A percentile compares a stretch with the other conserved stretches of the same genome.
Evolutionary conservation across 2,888 invertebrate genomes (phyloP).

Genomic region (Andricus curvator): DNA sequence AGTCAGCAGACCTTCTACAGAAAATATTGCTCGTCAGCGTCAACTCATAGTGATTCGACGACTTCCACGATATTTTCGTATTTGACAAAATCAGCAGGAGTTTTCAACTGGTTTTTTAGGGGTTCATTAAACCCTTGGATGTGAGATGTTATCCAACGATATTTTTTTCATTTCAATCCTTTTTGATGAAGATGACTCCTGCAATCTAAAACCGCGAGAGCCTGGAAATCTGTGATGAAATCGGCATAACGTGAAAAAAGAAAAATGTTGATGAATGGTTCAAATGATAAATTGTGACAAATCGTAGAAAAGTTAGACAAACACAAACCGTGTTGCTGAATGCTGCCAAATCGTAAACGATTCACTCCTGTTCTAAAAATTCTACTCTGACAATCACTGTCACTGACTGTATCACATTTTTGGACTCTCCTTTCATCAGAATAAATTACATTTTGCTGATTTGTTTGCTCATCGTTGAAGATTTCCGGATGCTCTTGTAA

Average conservation of each 20-base stretch:
- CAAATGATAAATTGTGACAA: neutral
- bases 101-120: neutral
- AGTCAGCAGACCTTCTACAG: conserved; percentile 27
- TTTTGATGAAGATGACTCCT: conserved; percentile 3
- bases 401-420: too few relatives aligned
- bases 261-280: neutral
- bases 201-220: neutral
- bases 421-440: neutral
- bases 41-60: conserved; percentile 26
- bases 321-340: neutral
- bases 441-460: neutral
- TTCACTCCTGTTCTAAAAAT: neutral
- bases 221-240: neutral
- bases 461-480: neutral
- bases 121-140: neutral
- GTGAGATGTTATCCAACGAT: neutral
- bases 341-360: neutral
- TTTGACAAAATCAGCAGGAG: conserved; percentile 39
- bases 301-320: neutral
- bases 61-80: conserved; percentile 29
- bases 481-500: conserved; percentile 19
- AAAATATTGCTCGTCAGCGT: conserved; percentile 36
- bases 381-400: neutral
- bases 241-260: neutral
- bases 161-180: neutral